phyloP scores from a whole-genome alignment of 2,113 vertebrate species.

The Daboia siamensis region DNA sequence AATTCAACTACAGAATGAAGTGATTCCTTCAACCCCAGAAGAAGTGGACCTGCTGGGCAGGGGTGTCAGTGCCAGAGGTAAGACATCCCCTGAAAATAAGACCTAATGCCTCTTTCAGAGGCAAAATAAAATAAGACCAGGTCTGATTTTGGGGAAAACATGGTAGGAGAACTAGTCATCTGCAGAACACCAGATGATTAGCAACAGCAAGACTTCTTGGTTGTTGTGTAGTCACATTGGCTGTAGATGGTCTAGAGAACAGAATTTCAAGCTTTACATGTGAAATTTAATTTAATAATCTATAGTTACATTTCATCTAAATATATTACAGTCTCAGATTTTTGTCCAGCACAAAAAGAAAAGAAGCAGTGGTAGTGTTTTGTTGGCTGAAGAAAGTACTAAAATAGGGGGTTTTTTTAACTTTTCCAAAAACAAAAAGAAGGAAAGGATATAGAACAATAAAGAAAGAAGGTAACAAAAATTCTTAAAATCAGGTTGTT shows the following conservation, averaged over 20 bases:
- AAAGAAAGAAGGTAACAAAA: slow-evolving; percentile 14
- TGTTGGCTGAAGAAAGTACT: not conserved
- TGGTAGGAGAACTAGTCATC: no score
- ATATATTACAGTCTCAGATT: not conserved
- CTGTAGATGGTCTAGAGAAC: not conserved
- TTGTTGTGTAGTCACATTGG: not conserved
- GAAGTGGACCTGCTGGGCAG: no score
- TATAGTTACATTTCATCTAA: not conserved
- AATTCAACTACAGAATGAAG: no score
- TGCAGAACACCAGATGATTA: not conserved
- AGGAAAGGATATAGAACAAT: slow-evolving; percentile 12
- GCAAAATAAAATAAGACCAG: no score
- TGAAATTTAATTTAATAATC: not conserved
- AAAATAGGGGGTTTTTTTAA: not conserved
- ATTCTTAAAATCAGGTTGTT: slow-evolving; percentile 27
- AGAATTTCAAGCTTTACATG: not conserved
- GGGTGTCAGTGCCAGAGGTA: no score
- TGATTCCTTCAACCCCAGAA: no score
- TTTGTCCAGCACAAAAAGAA: not conserved
- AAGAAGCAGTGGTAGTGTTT: not conserved
- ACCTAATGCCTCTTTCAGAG: no score
- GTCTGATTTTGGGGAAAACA: no score
- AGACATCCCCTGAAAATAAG: no score
- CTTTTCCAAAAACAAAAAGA: not conserved
- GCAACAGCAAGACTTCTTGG: not conserved